Evolutionary conservation across 2,797 vertebrate genomes (phyloP), one percentile per base, ranked within the genome.

Genomic region (Gymnopithys bicolor): DNA sequence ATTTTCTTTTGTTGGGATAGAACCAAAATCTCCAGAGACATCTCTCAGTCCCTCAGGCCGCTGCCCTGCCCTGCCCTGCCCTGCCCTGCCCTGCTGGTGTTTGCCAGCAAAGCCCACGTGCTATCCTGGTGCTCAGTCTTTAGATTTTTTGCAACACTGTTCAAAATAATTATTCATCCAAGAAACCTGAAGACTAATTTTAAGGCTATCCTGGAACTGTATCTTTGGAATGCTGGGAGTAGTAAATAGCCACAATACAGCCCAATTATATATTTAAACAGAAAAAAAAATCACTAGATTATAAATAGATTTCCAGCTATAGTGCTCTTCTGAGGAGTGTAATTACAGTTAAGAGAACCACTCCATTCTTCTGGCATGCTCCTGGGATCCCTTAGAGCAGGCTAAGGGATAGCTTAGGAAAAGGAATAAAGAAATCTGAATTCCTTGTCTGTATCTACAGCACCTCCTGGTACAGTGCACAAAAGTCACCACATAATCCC

Each of bases 291-390:
- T 58, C 66, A 78, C 27, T 30, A 46, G 77, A 78, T 86, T 86
- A 93, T 46, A 71, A 90, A 94, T 55, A 89, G 94, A 93, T 85
- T 87, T 79, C 78, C 73, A 79, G 82, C 68, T 53, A 89, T 6
- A 84, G 78, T 55, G 87, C 89, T 95, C 93, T 92, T 94, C n/a
- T 2, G 39, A 92, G 87, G 68, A 84, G 78, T 37, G 55, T 71
- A 94, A 96, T 94, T 90, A 86, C 69, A 86, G 85, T 24, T 67
- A 80, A 75, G 86, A 95, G 91, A 96, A 92, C 39, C 89, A 87
- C 92, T 92, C 83, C 0, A 16, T 81, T 92, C 53, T 46, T 51
- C 81, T 49, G 58, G 62, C 28, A 27, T 73, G 84, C 92, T 94
- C 96, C 80, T 93, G 88, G 86, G 90, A 96, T 92, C 73, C 92